These are phyloP conservation scores for Carassius gibelio DNA, from an alignment of 2,113 vertebrate species.

Conservation along the genomic window DNA sequence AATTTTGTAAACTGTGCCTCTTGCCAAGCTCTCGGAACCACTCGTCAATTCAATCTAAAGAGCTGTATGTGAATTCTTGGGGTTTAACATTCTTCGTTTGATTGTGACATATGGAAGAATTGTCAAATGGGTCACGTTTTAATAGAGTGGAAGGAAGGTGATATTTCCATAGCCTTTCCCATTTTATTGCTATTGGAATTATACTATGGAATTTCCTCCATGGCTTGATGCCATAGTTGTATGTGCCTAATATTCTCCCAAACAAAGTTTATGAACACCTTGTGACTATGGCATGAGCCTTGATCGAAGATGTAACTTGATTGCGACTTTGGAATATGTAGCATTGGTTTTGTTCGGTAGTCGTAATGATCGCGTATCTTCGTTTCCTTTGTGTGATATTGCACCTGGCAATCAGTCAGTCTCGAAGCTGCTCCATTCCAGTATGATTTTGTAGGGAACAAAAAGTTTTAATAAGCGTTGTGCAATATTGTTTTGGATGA, in stretches of 20 bases:
- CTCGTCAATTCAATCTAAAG: slow-evolving; percentile 11
- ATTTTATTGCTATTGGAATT: slow-evolving; percentile 31
- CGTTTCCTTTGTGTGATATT: slow-evolving; percentile 40
- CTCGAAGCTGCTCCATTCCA: slow-evolving; percentile 56
- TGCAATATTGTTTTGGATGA: slow-evolving; percentile 57
- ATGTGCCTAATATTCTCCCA: slow-evolving; percentile 38
- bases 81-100: slow-evolving; percentile 13
- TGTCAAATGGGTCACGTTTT: slow-evolving; percentile 20
- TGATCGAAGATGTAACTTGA: slow-evolving; percentile 24
- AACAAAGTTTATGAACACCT: slow-evolving; percentile 28
- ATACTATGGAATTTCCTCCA: slow-evolving; percentile 38
- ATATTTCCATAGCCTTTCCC: slow-evolving; percentile 23
- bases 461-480: slow-evolving; percentile 46
- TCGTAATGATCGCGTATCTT: slow-evolving; percentile 10
- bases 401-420: slow-evolving; percentile 58
- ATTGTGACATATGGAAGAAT: slow-evolving; percentile 26
- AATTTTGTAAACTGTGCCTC: slow-evolving; percentile 51
- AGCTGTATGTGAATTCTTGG: slow-evolving; percentile 2
- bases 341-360: slow-evolving; percentile 34
- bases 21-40: slow-evolving; percentile 19
- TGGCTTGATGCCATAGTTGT: slow-evolving; percentile 24
- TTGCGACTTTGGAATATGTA: slow-evolving; percentile 44
- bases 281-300: slow-evolving; percentile 20
- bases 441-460: slow-evolving; percentile 51
- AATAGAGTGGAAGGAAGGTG: slow-evolving; percentile 18